Evolutionary conservation across 2,113 vertebrate species (phyloP), one percentile per base, ranked within the genome.

Genomic region (Tachuris rubrigastra): DNA sequence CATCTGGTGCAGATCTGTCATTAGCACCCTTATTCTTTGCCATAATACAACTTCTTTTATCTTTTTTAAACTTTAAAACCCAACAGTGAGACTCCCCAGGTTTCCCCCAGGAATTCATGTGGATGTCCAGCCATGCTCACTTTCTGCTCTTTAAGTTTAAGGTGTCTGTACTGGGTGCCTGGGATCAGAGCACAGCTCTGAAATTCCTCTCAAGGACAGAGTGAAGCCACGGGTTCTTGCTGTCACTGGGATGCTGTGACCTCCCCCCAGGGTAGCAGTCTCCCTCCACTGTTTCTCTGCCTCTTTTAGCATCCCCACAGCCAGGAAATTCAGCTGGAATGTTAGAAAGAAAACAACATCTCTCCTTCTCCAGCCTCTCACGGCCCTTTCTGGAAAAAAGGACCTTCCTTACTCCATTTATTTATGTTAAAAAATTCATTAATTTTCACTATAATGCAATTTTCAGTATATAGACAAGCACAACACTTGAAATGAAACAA

Each of bases 21-120:
- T 42, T 10, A 12, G 11, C 33, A 71, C 10, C 25, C 13, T 69
- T 20, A 12, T 8, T 73, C 56, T 74, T 56, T 3, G 3, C 31
- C 60, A 8, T 3, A 74, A 39, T 0, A 65, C 62, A 35, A 28
- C 3, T 33, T 5, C 22, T 37, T 17, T 6, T 0, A 3, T 13
- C 22, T 19, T 69, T 42, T 92, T 59, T 2, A 6, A 76, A 52
- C 22, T 79, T 53, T n/a, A 18, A 39, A 55, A 81, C 18, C 1
- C 63, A 62, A 42, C 39, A 56, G 0, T 0, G 27, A n/a, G 13
- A 46, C 17, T 42, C 35, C 19, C 20, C 21, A 50, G 28, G 47
- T 10, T n/a, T 42, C 41, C 39, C 16, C 42, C 21, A 18, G 33
- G 44, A 23, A 59, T 55, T 10, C 1, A 24, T 1, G 17, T 4